Evolutionary conservation across 2,113 vertebrate species (phyloP), one percentile per base, ranked within the genome.

Genomic region (Gallinago paraguaiae): DNA sequence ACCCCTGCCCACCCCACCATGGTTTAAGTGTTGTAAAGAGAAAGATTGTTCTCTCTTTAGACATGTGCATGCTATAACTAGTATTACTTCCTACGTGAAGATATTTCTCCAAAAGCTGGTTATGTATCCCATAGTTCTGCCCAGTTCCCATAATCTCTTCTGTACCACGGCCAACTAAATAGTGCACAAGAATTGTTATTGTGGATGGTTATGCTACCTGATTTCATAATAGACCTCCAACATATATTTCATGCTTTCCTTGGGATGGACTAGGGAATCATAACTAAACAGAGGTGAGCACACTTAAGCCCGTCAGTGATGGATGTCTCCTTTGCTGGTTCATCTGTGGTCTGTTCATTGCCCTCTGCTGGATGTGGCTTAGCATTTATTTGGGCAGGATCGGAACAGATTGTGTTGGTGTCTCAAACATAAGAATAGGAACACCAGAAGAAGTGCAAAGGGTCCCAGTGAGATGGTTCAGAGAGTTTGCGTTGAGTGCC

Each of bases 341-440:
- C 25, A 8, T 45, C 27, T 63, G 3, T 54, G 24, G 13, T 37
- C 51, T 59, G 33, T 53, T 79, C n/a, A 31, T 41, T 94, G 67
- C 13, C 17, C 24, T 85, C 51, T 86, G 5, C 31, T 90, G 41
- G 57, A 64, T 30, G 23, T 39, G n/a, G 15, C 20, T 74, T 57
- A 13, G 54, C 45, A 43, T 48, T 74, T 77, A 51, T 82, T 75
- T 30, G 56, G 24, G 57, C 31, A 59, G 88, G 56, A 59, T 67
- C 31, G 63, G n/a, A 78, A 46, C 27, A 63, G 57, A 31, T 23
- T 27, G 9, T 50, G 22, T 10, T 61, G 41, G 7, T 81, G 8
- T 27, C 56, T 70, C 51, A 48, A 71, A 35, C 6, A 30, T n/a
- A 30, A 0, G 0, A 37, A 63, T 9, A 67, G 4, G 16, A 50